phyloP scores from a whole-genome alignment of 2,113 vertebrate species.

The Psilopogon haemacephalus region DNA sequence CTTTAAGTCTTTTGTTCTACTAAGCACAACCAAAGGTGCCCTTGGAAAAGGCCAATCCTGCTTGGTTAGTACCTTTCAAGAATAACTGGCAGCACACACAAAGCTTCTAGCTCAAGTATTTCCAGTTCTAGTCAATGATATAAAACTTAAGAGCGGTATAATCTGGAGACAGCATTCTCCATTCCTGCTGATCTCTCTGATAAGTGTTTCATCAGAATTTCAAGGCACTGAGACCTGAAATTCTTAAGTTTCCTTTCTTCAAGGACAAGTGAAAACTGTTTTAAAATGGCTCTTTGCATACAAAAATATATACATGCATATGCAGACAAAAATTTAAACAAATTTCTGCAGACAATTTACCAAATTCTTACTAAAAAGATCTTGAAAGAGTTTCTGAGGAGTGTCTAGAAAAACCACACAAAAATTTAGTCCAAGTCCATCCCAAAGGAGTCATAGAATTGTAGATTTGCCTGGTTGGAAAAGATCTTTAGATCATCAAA shows the following conservation, averaged over 20 bases:
- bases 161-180: neutral
- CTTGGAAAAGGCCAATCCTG: neutral
- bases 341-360: neutral
- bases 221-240: neutral
- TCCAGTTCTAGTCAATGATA: neutral
- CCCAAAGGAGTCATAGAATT: neutral
- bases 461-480: too few species aligned
- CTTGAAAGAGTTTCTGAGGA: neutral
- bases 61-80: neutral
- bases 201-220: neutral
- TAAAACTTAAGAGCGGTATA: neutral
- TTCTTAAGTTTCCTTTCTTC: neutral
- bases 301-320: neutral
- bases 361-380: neutral
- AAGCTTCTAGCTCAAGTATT: neutral
- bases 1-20: neutral
- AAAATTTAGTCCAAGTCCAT: neutral
- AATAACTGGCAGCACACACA: neutral
- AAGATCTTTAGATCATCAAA: too few species aligned
- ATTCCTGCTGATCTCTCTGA: neutral
- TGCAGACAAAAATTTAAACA: neutral
- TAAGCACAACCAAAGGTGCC: neutral
- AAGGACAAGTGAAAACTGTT: neutral
- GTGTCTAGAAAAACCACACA: neutral
- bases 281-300: neutral